Conservation (phyloP, 2,888 invertebrate genomes). For the Trypoxylon attenuatum region DNA sequence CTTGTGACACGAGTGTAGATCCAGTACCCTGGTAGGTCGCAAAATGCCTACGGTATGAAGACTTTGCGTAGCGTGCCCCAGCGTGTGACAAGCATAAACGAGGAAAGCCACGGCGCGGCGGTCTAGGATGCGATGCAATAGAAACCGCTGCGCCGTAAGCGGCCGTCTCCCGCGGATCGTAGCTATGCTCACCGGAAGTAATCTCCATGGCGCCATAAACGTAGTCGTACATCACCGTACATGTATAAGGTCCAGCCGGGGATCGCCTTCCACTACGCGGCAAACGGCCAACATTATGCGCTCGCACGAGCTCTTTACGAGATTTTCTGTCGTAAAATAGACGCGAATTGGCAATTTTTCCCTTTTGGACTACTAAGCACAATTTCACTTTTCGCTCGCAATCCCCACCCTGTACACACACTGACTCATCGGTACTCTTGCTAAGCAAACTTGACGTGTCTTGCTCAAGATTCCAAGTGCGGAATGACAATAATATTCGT, state of each 20-base stretch:
- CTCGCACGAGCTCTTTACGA: conserved; percentile 37
- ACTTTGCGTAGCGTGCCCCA: conserved; percentile 72
- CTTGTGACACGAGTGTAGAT: no score
- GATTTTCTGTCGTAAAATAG: conserved; percentile 34
- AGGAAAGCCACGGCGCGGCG: conserved; percentile 75
- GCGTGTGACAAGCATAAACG: conserved; percentile 75
- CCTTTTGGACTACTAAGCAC: conserved; percentile 16
- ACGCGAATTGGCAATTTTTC: conserved; percentile 12
- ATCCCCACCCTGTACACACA: no score
- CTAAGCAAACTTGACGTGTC: no score
- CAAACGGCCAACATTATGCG: conserved; percentile 30
- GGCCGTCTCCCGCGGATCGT: conserved; percentile 67
- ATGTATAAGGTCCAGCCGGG: conserved; percentile 42
- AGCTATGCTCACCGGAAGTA: conserved; percentile 67
- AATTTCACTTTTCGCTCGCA: background rate
- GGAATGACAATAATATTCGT: no score
- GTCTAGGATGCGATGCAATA: conserved; percentile 74
- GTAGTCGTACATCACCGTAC: conserved; percentile 48
- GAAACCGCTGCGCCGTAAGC: conserved; percentile 73
- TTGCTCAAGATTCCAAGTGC: no score
- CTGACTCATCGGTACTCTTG: no score
- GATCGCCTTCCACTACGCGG: conserved; percentile 23
- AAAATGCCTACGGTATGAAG: conserved; percentile 22
- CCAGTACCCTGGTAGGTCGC: no score
- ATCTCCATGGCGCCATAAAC: conserved; percentile 58